Evolutionary conservation across 30 jellyfish, hydroid and myxozoan genomes (phyloP), one percentile per base, ranked within the genome.

Genomic region (Hydractinia symbiolongicarpus): DNA sequence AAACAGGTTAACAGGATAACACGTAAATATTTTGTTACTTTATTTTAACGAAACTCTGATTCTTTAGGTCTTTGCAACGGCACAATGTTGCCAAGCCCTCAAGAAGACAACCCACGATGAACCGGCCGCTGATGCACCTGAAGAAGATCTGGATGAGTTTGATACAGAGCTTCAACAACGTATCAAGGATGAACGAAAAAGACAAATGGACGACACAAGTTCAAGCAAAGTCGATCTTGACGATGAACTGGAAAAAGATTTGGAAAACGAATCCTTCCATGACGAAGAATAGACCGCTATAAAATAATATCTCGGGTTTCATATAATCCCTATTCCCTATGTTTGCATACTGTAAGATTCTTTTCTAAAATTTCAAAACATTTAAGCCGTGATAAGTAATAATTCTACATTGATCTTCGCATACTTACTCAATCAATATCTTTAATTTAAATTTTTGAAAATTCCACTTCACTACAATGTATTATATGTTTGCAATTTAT

Each of bases 51-150:
- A 30, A 30, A 30, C 44, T 30, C 44, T 30, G 44, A 30, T 30
- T 30, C 44, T 30, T 30, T 6, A 64, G 74, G 19, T 64, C 0
- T 64, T 6, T 64, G 40, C 74, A 64, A n/a, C 40, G 19, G 40
- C 52, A n/a, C 9, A 64, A 51, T 64, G 74, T 51, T 64, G 74
- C 6, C 19, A 13, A 64, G 74, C 74, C 19, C 19, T n/a, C 40
- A 8, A 5, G 17, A 64, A 64, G 17, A 51, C 52, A 7, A 64
- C 52, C 4, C 9, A 51, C 8, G 74, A 64, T 64, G 44, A 64
- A 4, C 74, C 74, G 40, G 74, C 74, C 19, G 19, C 74, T 64
- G 74, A 64, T 58, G 69, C 15, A 58, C 15, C 17, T 16, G 69
- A 58, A 44, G 74, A 64, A 7, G 74, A n/a, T 64, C 52, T 13